Evolutionary conservation across 1,140 invertebrate genomes (phyloP), one percentile per base, ranked within the genome.

Genomic region (Papilio polyxenes): DNA sequence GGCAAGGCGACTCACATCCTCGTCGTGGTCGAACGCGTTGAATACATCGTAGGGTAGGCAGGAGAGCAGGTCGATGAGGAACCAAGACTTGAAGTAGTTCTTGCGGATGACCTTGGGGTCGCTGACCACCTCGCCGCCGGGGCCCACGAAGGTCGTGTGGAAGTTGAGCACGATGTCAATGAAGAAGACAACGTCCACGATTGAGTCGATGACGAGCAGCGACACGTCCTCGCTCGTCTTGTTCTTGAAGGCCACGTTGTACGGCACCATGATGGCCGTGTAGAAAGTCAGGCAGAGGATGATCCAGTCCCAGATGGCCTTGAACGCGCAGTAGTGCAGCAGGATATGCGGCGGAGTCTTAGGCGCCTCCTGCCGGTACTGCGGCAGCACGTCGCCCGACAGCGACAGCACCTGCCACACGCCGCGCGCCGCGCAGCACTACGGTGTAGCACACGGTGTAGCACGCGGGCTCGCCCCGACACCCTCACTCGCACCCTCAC

Each of bases 121-220:
- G 87, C 98, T 99, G 87, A 99, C 98, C 80, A 99, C 98, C 95
- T 99, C 99, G 59, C 99, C 99, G 82, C 98, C 98, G 17, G 99
- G 98, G 49, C 99, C 99, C 84, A 99, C 99, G 95, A 99, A 99
- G 80, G 99, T 99, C 82, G 99, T 99, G 95, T 99, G 99, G 95
- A 99, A 99, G 96, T 99, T 99, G 90, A 99, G 97, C 90, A 99
- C 98, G 94, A 99, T 99, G 95, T 99, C 99, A 94, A 99, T 99
- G 96, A 99, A 99, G 96, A 99, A 99, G 89, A 99, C 99, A 81
- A 99, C 99, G 95, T 99, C 99, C 84, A 99, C 99, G 89, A 99
- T 99, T 84, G 98, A 99, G 95, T 99, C 98, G 90, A 99, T 98
- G 85, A 99, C 98, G 82, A 99, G 96, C 74, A 99, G 96, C 83